These are phyloP conservation scores for Pseudomyrmex pallidus DNA, from an alignment of 1,140 invertebrate genomes.

Conservation along the genomic window DNA sequence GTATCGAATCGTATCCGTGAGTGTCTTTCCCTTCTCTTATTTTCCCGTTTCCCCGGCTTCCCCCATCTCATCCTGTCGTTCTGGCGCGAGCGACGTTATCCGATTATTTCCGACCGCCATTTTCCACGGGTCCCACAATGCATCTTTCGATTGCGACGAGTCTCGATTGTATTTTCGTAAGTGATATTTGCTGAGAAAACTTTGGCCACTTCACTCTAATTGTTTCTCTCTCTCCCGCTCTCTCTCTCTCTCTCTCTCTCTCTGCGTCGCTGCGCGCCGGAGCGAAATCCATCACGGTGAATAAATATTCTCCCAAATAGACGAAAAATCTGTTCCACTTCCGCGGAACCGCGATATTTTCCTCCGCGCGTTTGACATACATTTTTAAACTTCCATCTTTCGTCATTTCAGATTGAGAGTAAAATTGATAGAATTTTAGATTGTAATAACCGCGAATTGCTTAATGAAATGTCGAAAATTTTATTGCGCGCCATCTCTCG, in stretches of 20 bases:
- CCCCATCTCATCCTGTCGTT: conserved; percentile 49
- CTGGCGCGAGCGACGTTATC: conserved; percentile 67
- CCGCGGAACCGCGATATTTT: conserved; percentile 15
- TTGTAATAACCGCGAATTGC: neutral
- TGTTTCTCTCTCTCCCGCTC: conserved; percentile 41
- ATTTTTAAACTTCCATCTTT: conserved; percentile 38
- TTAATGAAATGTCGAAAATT: too few relatives aligned
- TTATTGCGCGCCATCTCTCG: too few relatives aligned
- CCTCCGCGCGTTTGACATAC: conserved; percentile 25
- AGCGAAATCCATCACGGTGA: conserved; percentile 11
- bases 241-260: neutral
- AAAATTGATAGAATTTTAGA: neutral
- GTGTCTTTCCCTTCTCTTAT: conserved; percentile 60
- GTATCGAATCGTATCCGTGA: conserved; percentile 70
- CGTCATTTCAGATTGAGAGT: neutral
- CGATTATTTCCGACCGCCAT: conserved; percentile 71
- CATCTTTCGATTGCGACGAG: conserved; percentile 69
- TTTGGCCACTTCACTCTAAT: conserved; percentile 68
- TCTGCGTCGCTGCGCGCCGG: neutral
- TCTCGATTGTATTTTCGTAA: conserved; percentile 65
- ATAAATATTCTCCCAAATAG: conserved; percentile 43
- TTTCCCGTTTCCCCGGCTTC: conserved; percentile 56
- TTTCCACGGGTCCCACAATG: conserved; percentile 57
- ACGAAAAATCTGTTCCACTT: conserved; percentile 4
- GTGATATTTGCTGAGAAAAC: conserved; percentile 73